Percentiles rank a stretch among this genome's conserved stretches.
Evolutionary conservation across 2,888 invertebrate species (phyloP).

Genomic region (Melanophora roralis): DNA sequence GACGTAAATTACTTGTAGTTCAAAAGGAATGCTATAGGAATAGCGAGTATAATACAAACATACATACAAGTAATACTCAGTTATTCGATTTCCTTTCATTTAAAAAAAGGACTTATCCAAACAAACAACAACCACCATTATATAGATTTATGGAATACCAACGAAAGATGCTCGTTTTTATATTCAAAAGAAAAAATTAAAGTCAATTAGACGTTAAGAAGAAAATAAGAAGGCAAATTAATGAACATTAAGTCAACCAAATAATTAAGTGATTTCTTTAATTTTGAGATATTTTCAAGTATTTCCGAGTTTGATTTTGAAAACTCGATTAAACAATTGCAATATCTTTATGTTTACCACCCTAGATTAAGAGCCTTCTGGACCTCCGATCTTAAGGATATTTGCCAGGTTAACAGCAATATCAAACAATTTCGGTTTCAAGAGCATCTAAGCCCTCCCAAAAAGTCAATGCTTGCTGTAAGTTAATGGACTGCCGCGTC

Average conservation of each 20-base stretch:
- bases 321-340: not conserved
- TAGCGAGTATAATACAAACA: conserved; percentile 4
- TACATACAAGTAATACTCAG: conserved; percentile 3
- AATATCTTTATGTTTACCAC: too few relatives aligned
- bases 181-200: not conserved
- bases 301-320: not conserved
- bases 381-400: too few relatives aligned
- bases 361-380: too few relatives aligned
- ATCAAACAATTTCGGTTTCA: too few relatives aligned
- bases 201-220: not conserved
- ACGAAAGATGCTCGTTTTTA: not conserved
- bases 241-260: not conserved
- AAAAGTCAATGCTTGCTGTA: too few relatives aligned
- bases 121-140: conserved; percentile 25
- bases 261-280: not conserved
- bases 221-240: not conserved
- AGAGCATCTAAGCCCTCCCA: too few relatives aligned
- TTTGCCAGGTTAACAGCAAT: too few relatives aligned
- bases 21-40: conserved; percentile 38
- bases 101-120: conserved; percentile 15
- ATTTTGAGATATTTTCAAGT: not conserved
- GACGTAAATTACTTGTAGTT: conserved; percentile 16
- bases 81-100: conserved; percentile 33
- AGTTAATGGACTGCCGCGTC: too few relatives aligned
- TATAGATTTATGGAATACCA: not conserved